phyloP scores from a whole-genome alignment of 2,888 invertebrate species.

The Ophonus ardosiacus region DNA sequence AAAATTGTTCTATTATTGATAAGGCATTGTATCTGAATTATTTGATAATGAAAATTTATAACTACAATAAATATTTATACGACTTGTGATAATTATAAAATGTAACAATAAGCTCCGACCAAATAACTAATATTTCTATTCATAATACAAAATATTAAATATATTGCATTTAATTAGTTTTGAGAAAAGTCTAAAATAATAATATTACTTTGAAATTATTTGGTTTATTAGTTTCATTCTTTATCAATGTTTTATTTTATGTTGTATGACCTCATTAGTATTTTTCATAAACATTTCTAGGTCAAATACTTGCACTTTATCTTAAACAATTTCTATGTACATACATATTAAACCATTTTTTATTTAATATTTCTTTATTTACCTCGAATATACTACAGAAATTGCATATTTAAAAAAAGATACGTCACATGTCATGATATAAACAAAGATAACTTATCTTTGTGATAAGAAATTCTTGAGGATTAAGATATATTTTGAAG shows the following conservation, averaged over 20 bases:
- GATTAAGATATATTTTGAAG: not conserved
- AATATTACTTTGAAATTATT: not conserved
- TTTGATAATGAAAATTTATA: conserved; percentile 58
- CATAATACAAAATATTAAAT: not conserved
- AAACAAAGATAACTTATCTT: conserved; percentile 11
- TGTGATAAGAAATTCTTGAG: not conserved
- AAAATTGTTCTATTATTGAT: conserved; percentile 51
- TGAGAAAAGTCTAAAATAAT: not conserved
- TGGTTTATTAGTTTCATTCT: not conserved
- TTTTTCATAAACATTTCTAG: conserved; percentile 25
- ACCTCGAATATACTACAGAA: not conserved
- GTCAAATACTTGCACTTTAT: conserved; percentile 14
- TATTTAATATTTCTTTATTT: no score
- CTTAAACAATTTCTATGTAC: conserved; percentile 1
- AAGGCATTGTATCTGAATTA: conserved; percentile 51
- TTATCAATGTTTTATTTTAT: conserved; percentile 2
- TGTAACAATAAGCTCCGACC: not conserved
- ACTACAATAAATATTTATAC: conserved; percentile 52
- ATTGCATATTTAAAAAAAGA: not conserved
- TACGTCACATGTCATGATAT: conserved; percentile 19
- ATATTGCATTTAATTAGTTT: not conserved
- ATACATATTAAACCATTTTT: not conserved
- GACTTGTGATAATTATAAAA: conserved; percentile 41
- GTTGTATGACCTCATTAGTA: conserved; percentile 11
- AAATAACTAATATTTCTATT: conserved; percentile 7